These are phyloP conservation scores for Dolichopus griseipennis DNA, from an alignment of 2,888 invertebrate species.

Conservation along the genomic window DNA sequence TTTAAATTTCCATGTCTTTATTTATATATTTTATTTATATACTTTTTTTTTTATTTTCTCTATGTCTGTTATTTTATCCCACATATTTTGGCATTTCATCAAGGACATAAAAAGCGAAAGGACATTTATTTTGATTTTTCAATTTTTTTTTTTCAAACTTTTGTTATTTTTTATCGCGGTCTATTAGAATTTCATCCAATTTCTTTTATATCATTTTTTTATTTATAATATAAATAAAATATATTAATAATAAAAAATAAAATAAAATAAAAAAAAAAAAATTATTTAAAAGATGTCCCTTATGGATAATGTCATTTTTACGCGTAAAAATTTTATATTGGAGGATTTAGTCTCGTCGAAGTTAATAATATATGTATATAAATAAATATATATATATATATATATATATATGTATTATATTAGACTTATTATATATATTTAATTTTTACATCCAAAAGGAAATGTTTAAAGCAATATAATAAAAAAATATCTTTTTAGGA, in stretches of 20 bases:
- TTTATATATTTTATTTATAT: neutral
- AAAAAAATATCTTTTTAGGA: too few relatives aligned
- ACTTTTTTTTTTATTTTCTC: neutral
- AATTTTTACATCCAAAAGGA: too few relatives aligned
- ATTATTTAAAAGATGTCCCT: neutral
- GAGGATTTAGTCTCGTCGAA: neutral
- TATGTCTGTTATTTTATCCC: neutral
- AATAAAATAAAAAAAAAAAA: neutral
- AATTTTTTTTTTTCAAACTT: neutral
- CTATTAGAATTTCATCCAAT: too few relatives aligned
- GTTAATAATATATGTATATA: neutral
- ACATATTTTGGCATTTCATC: conserved; percentile 4
- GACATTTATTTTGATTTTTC: neutral
- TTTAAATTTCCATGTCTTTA: neutral
- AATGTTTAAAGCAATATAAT: too few relatives aligned
- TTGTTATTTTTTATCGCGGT: neutral
- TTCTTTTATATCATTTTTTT: neutral
- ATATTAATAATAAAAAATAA: neutral
- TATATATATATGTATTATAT: too few relatives aligned
- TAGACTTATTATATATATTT: too few relatives aligned
- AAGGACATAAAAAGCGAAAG: conserved; percentile 6
- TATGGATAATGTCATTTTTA: neutral
- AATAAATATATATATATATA: too few relatives aligned
- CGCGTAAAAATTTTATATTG: neutral
- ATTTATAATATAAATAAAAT: neutral